Conservation (phyloP, 1,140 invertebrate species). For the Diachasma alloeum region DNA sequence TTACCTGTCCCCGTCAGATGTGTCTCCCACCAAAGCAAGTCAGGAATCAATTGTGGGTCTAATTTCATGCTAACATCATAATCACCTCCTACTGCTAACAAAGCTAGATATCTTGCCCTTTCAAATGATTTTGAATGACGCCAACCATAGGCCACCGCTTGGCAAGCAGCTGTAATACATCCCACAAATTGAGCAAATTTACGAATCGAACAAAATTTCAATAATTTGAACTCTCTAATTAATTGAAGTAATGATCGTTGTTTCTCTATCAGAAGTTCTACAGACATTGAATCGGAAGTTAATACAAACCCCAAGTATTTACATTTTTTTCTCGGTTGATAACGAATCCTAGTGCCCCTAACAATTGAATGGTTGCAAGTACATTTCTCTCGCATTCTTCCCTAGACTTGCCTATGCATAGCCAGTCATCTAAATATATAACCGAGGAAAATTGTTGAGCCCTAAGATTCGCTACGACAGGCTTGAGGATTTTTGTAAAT, state of each 20-base stretch:
- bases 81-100: conserved; percentile 12
- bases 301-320: conserved; percentile 38
- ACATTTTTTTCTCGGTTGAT: conserved; percentile 9
- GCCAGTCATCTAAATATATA: not conserved
- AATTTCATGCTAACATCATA: conserved; percentile 22
- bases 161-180: conserved; percentile 30
- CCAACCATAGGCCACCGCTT: conserved; percentile 35
- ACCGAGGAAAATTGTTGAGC: not conserved
- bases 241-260: conserved; percentile 10
- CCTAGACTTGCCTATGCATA: not conserved
- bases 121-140: conserved; percentile 38
- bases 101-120: conserved; percentile 28
- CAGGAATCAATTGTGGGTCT: not conserved
- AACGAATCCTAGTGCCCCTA: conserved; percentile 1
- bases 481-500: not conserved
- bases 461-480: not conserved
- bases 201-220: conserved; percentile 32
- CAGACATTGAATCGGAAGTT: conserved; percentile 25
- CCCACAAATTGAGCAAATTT: conserved; percentile 40
- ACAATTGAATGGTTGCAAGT: not conserved
- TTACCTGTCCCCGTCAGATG: conserved; percentile 1
- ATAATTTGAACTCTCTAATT: conserved; percentile 10
- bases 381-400: not conserved
- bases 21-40: conserved; percentile 24
- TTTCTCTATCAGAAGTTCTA: conserved; percentile 33